Evolutionary conservation across 1,140 invertebrate genomes (phyloP).

Genomic region (Samia ricini): DNA sequence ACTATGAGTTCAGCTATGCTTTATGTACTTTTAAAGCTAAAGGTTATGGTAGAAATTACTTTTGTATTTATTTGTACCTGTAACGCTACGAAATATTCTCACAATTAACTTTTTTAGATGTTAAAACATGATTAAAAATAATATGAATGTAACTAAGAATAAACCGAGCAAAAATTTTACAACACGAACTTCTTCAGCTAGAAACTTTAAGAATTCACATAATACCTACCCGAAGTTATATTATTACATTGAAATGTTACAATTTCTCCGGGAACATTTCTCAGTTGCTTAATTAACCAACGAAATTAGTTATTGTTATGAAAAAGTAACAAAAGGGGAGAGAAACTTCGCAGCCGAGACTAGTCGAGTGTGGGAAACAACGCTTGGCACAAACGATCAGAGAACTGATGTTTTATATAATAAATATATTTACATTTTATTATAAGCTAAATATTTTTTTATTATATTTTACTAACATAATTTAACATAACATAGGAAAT

Average conservation of each 20-base stretch:
- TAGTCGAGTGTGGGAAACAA: constrained; percentile 25
- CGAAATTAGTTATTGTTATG: constrained; percentile 56
- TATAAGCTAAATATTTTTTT: too few species aligned
- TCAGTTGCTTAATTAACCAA: constrained; percentile 46
- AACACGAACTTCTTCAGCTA: background rate
- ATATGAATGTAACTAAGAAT: background rate
- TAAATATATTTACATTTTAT: too few species aligned
- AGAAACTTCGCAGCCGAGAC: constrained; percentile 33
- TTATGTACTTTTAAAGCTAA: too few species aligned
- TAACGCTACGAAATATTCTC: background rate
- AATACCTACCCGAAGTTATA: background rate
- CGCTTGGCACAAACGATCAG: constrained; percentile 12
- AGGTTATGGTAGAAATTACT: too few species aligned
- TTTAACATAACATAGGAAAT: too few species aligned
- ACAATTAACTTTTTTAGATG: background rate
- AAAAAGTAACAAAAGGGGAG: constrained; percentile 45
- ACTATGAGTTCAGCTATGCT: too few species aligned
- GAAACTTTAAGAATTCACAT: background rate
- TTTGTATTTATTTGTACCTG: too few species aligned
- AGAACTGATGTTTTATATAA: too few species aligned
- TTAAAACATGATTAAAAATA: background rate
- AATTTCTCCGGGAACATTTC: constrained; percentile 31
- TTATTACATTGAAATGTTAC: constrained; percentile 20
- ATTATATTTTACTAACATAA: too few species aligned
- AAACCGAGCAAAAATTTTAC: background rate